Evolutionary conservation across 2,113 vertebrate genomes (phyloP).

Genomic region (Muntiacus muntjak): DNA sequence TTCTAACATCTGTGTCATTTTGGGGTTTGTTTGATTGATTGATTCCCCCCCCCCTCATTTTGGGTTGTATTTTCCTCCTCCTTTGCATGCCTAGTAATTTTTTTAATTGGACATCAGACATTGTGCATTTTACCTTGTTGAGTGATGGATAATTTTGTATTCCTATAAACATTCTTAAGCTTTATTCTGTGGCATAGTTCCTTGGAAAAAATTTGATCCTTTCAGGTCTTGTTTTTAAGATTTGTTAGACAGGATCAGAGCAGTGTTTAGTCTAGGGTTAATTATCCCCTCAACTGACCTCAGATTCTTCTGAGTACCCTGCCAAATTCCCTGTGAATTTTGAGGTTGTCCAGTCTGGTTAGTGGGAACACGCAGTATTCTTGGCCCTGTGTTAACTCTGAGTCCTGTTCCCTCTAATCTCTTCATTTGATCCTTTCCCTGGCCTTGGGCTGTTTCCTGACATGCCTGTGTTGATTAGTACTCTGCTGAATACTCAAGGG

Average conservation of each 20-base stretch:
- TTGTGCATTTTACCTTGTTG: conserved; percentile 9
- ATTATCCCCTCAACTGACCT: conserved; percentile 33
- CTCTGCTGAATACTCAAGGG: neutral
- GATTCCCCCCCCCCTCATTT: neutral
- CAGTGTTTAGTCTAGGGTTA: conserved; percentile 49
- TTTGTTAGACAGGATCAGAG: conserved; percentile 31
- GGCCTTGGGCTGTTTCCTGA: conserved; percentile 15
- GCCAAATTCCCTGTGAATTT: conserved; percentile 42
- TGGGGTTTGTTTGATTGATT: neutral
- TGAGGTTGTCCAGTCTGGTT: conserved; percentile 40
- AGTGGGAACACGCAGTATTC: conserved; percentile 12
- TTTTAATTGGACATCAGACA: neutral
- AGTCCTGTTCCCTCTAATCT: conserved; percentile 20
- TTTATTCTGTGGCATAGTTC: conserved; percentile 6
- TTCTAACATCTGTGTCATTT: conserved; percentile 17
- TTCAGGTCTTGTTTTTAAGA: conserved; percentile 39
- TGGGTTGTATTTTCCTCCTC: neutral
- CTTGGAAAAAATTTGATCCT: conserved; percentile 24
- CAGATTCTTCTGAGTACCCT: neutral
- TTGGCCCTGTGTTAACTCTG: neutral
- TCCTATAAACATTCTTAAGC: conserved; percentile 25
- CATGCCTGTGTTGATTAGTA: neutral
- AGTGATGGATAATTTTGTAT: neutral
- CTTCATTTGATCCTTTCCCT: conserved; percentile 2
- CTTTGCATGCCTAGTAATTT: conserved; percentile 13